Base-by-base conservation (phyloP, 2,888 invertebrate species). In the Neoascia interrupta region DNA sequence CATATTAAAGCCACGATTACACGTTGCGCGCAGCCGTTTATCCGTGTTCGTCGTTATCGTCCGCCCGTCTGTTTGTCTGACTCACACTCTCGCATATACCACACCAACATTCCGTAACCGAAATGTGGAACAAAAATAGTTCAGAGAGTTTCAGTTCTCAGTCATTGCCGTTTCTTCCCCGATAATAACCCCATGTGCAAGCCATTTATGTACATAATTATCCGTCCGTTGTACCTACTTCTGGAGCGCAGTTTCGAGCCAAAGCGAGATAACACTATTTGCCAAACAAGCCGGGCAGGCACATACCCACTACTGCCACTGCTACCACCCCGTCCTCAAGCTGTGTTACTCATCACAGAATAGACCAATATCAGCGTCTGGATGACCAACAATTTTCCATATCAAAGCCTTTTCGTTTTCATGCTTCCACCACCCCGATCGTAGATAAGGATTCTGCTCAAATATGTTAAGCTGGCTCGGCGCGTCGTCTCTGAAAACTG, bases 1-100 rank as follows among this genome's bases (percentile, higher is more conserved):
- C 53, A 72, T 26, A 73, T 79, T 73, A 73, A 68, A 79, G 79
- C 79, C 79, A 79, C 11, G 79, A 79, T 79, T 79, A 64, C 45
- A 8, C 37, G 13, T 34, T 49, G 54, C 23, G 39, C 58, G 45
- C 31, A 6, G 43, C 69, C 58, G 63, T 54, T 61, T 68, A 56
- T 72, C 64, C 66, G 28, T 26, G 23, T 36, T 45, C 39, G 16
- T 15, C 37, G 13, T n/a, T 13, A 19, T 6, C 47, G n/a, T 60
- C 64, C 47, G 54, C 56, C 54, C 45, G 54, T 74, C 60, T 60
- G 21, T 45, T 47, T 64, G 63, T 37, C 73, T 73, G 79, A 73
- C 73, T 79, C 79, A 73, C 60, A 56, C 63, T 63, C 18, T 10
- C 63, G 16, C 69, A 66, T 72, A 64, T 60, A 41, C 41, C 54